A percentile compares a stretch with the other conserved stretches of the same genome.
These are phyloP conservation scores for Spicauda simplicius DNA, from an alignment of 2,888 invertebrate species.

Conservation along the genomic window DNA sequence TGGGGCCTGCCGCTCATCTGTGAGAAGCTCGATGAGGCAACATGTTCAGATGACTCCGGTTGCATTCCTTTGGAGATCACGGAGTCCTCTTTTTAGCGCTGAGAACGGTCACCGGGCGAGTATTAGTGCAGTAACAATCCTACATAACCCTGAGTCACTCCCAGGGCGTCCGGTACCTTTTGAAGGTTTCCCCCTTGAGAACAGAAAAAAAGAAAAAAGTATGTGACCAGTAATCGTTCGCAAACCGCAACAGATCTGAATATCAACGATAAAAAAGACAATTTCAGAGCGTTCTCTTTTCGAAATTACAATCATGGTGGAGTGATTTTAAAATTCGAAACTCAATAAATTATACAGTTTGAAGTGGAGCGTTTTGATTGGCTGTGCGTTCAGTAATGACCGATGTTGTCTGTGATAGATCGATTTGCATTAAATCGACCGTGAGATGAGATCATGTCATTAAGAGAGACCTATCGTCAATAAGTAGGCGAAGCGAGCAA, in stretches of 20 bases:
- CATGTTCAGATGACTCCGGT: no score
- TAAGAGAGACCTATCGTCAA: conserved; percentile 4
- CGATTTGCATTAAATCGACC: conserved; percentile 81
- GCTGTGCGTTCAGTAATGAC: conserved; percentile 63
- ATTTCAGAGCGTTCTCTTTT: conserved; percentile 58
- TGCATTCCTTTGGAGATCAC: no score
- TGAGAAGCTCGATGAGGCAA: no score
- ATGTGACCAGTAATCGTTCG: background rate
- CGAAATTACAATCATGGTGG: conserved; percentile 77
- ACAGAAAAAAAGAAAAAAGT: no score
- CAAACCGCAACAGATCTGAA: conserved; percentile 29
- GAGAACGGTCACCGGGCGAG: no score
- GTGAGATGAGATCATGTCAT: conserved; percentile 73
- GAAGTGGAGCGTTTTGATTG: conserved; percentile 68
- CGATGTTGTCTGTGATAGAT: conserved; percentile 70
- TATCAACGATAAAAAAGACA: conserved; percentile 55
- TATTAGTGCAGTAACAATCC: no score
- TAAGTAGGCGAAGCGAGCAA: background rate
- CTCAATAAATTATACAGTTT: conserved; percentile 70
- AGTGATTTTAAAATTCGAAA: conserved; percentile 73
- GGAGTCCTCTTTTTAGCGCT: no score
- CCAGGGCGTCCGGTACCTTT: no score
- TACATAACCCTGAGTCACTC: no score
- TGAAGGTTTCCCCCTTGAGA: no score
- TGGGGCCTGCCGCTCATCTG: no score